Base-by-base conservation (phyloP, 2,113 vertebrate genomes). In the Thymallus thymallus region DNA sequence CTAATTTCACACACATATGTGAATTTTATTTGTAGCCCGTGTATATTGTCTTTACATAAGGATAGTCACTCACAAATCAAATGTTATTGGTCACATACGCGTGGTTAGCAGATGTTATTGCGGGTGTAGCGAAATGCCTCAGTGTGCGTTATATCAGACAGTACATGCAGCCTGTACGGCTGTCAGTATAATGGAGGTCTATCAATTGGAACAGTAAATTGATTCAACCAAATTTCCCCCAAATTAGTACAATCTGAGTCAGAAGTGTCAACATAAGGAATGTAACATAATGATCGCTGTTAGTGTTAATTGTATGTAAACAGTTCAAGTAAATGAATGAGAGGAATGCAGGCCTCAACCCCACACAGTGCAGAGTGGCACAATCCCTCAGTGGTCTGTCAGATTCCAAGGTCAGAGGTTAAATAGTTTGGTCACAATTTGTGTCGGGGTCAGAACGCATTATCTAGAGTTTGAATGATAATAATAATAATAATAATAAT, bases 391-490 rank as follows among this genome's bases (percentile, higher is more conserved):
- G 76, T 66, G 73, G 79, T 78, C 79, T 81, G 76, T 79, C 48
- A 81, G 80, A 85, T 81, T 84, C 82, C 32, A 58, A 74, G 79
- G 84, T 86, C 80, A 85, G 70, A 80, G 82, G 88, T 90, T 76
- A 86, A 82, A 89, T 86, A 80, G 79, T 85, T 87, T 79, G 73
- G 65, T 76, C 62, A 26, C 71, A 63, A 82, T 85, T 79, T 79
- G 32, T 78, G 35, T 76, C 55, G n/a, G 69, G 75, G 82, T 82
- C 80, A 80, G 68, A 69, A 77, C 29, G 10, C 72, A 73, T 71
- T 56, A 75, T 76, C 35, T 41, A 51, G 72, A 69, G 79, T 74
- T 56, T 68, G 66, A 60, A 70, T 18, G 29, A 65, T 79, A 73
- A 61, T 73, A 76, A 79, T 73, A n/a, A n/a, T n/a, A 76, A 79